Evolutionary conservation across 1,140 invertebrate species (phyloP), one percentile per base, ranked within the genome.

Genomic region (Prorops nasuta): DNA sequence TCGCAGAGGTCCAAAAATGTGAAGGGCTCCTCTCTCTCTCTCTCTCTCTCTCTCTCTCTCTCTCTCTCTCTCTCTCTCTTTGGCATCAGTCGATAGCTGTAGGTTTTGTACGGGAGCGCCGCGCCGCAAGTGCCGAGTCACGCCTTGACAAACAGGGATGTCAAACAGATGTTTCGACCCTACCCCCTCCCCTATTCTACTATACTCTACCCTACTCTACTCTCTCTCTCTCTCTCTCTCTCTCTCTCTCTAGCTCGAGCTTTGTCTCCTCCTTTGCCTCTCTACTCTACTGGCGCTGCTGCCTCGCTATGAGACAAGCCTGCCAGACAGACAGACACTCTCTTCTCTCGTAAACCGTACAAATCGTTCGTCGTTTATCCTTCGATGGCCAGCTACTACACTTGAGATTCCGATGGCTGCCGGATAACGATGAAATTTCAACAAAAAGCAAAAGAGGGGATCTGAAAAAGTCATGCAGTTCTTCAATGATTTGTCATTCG

Each of bases 101-200:
- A 28, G 64, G 58, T 61, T 69, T 71, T 72, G 65, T 71, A 56
- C 60, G 61, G 66, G 64, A 24, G 41, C 34, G 54, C 7, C 15
- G 39, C 39, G 60, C 59, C 66, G 61, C 72, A 76, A 78, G 76
- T 76, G 76, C 69, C 72, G 72, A 78, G 74, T 78, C 76, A 78
- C 76, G 76, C 76, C 76, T 76, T 76, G 75, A 67, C 74, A 74
- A 75, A 76, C 74, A 69, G 72, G 71, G 74, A 76, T 76, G 74
- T 76, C 75, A 77, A 76, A 76, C 75, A 78, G 74, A 77, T 77
- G 74, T 76, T 71, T 68, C 54, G 48, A 38, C 17, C 42, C 49
- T 42, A 51, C 43, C 44, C 45, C 4, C 15, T 14, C 3, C 34
- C 14, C 34, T 35, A n/a, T n/a, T n/a, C n/a, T n/a, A n/a, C n/a